These are phyloP conservation scores for Polydrusus cervinus DNA, from an alignment of 2,888 invertebrate genomes.

Conservation along the genomic window DNA sequence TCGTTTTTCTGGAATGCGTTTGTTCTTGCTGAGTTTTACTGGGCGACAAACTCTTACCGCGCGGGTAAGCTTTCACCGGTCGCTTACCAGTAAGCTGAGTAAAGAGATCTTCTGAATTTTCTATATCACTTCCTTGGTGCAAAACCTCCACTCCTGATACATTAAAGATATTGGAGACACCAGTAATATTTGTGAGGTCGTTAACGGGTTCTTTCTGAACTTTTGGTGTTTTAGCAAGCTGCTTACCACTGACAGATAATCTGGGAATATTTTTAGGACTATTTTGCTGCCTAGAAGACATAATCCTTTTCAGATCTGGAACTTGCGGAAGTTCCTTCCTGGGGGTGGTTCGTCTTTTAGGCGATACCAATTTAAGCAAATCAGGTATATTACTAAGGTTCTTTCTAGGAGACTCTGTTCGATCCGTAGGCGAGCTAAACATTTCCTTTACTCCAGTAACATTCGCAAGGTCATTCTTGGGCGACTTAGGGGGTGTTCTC, in stretches of 20 bases:
- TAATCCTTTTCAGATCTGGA: slow-evolving; percentile 48
- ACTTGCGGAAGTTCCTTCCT: slow-evolving; percentile 55
- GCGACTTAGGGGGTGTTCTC: slow-evolving; percentile 57
- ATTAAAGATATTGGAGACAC: slow-evolving; percentile 60
- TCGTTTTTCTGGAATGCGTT: slow-evolving; percentile 47
- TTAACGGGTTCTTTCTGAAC: slow-evolving; percentile 52
- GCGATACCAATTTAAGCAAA: slow-evolving; percentile 48
- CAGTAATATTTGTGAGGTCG: slow-evolving; percentile 58
- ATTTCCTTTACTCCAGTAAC: slow-evolving; percentile 59
- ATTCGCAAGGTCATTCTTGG: slow-evolving; percentile 59
- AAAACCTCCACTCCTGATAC: slow-evolving; percentile 49
- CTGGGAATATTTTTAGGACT: slow-evolving; percentile 57
- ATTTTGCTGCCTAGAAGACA: slow-evolving; percentile 49
- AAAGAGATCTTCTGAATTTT: slow-evolving; percentile 58
- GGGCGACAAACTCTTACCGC: slow-evolving; percentile 55
- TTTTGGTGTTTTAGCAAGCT: slow-evolving; percentile 57
- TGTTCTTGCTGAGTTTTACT: slow-evolving; percentile 27
- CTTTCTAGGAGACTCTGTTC: slow-evolving; percentile 54
- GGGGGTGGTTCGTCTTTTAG: slow-evolving; percentile 54
- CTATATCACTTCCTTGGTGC: slow-evolving; percentile 54
- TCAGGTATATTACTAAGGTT: slow-evolving; percentile 53
- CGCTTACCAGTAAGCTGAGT: slow-evolving; percentile 54
- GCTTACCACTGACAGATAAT: slow-evolving; percentile 53
- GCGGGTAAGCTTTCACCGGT: slow-evolving; percentile 54
- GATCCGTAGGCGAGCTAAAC: slow-evolving; percentile 56